A percentile compares a stretch with the other conserved stretches of the same genome.
Conservation (phyloP, 2,113 vertebrate genomes). For the Heterocephalus glaber region DNA sequence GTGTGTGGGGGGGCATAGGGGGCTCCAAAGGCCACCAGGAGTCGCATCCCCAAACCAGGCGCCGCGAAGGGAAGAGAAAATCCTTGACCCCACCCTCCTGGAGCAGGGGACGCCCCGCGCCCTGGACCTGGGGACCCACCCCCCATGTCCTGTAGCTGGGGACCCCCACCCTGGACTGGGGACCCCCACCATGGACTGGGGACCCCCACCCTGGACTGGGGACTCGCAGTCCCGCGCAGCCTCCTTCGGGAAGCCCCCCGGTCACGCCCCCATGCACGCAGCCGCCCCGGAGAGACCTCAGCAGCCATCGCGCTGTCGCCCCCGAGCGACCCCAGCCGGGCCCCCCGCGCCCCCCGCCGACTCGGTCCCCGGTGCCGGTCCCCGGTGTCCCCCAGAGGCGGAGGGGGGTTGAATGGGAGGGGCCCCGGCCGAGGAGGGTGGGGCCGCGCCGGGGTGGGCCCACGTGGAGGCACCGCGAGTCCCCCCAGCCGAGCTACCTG, state of each 20-base stretch:
- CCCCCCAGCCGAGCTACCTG: constrained; percentile 84
- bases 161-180: neutral
- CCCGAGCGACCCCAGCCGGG: neutral
- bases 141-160: neutral
- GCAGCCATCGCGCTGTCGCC: neutral
- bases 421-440: neutral
- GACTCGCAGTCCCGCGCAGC: neutral
- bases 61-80: neutral
- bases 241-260: constrained; percentile 66
- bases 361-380: too few relatives aligned
- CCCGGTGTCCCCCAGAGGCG: neutral
- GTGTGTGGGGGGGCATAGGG: neutral
- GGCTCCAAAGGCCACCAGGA: neutral
- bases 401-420: neutral
- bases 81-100: neutral
- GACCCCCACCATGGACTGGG: neutral
- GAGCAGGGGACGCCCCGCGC: neutral
- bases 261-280: constrained; percentile 41
- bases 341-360: neutral
- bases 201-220: neutral
- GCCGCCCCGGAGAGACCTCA: neutral
- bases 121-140: too few relatives aligned
- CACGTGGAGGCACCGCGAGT: neutral
- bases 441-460: neutral
- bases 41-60: neutral